Evolutionary conservation across 2,113 vertebrate genomes (phyloP).

Genomic region (Pygoscelis antarcticus): DNA sequence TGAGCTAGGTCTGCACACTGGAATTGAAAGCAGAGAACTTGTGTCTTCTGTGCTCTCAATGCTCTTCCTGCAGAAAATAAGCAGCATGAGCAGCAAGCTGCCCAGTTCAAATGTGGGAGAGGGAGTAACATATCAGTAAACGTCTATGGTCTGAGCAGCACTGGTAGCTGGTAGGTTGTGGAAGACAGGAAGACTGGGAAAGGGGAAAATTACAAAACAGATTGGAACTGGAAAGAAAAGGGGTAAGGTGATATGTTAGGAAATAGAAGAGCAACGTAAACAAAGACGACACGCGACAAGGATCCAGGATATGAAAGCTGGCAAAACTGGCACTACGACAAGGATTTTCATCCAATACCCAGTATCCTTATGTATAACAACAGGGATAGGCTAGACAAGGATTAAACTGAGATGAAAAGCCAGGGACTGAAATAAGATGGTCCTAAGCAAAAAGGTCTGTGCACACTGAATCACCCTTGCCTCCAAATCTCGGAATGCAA

Average conservation of each 20-base stretch:
- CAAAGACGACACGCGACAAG: background rate
- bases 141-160: background rate
- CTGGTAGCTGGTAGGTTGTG: background rate
- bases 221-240: background rate
- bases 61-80: background rate
- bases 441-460: background rate
- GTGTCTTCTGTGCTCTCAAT: background rate
- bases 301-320: background rate
- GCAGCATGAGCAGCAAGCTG: background rate
- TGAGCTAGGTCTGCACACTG: background rate
- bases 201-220: background rate
- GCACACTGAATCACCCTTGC: background rate
- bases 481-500: background rate
- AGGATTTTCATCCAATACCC: background rate
- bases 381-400: background rate
- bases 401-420: background rate
- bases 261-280: background rate
- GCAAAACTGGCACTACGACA: background rate
- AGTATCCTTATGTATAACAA: background rate
- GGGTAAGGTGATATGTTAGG: background rate
- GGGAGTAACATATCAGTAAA: background rate
- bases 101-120: background rate
- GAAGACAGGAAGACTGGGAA: background rate
- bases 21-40: background rate
- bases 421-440: background rate